Evolutionary conservation across 2,113 vertebrate genomes (phyloP).

Genomic region (Xenotilapia flavipinnis): DNA sequence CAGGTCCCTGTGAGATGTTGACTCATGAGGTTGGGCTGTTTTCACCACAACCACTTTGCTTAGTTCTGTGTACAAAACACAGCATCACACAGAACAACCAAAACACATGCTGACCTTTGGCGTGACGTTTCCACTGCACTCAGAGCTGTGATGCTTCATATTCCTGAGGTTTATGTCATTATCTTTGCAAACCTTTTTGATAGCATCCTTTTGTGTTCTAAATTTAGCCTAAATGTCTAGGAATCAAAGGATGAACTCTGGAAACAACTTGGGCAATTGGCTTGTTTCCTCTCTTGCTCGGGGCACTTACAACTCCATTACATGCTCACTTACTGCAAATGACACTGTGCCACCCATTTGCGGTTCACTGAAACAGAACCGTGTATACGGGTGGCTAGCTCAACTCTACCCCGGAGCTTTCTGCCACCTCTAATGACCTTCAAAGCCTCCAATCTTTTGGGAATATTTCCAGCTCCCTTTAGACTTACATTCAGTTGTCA

Average conservation of each 20-base stretch:
- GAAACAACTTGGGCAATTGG: constrained; percentile 36
- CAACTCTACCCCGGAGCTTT: constrained; percentile 13
- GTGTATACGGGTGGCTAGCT: constrained; percentile 14
- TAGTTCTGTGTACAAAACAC: constrained; percentile 58
- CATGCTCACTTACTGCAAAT: constrained; percentile 70
- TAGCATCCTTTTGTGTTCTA: neutral
- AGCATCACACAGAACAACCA: neutral
- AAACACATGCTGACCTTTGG: constrained; percentile 16
- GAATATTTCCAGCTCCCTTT: neutral
- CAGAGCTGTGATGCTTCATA: neutral
- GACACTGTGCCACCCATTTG: constrained; percentile 58
- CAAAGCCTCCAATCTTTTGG: neutral
- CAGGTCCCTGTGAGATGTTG: neutral
- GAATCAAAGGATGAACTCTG: constrained; percentile 25
- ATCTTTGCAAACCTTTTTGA: neutral
- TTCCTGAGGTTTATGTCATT: neutral
- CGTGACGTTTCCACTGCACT: neutral
- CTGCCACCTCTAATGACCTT: constrained; percentile 56
- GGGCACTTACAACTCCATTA: constrained; percentile 68
- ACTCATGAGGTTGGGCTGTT: constrained; percentile 42
- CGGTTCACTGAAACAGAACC: constrained; percentile 56
- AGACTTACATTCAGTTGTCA: neutral
- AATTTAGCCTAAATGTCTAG: neutral
- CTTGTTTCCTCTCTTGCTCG: constrained; percentile 49
- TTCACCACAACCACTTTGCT: neutral